Conservation (phyloP, 1,140 invertebrate species). For the Zelostemma sp. region DNA sequence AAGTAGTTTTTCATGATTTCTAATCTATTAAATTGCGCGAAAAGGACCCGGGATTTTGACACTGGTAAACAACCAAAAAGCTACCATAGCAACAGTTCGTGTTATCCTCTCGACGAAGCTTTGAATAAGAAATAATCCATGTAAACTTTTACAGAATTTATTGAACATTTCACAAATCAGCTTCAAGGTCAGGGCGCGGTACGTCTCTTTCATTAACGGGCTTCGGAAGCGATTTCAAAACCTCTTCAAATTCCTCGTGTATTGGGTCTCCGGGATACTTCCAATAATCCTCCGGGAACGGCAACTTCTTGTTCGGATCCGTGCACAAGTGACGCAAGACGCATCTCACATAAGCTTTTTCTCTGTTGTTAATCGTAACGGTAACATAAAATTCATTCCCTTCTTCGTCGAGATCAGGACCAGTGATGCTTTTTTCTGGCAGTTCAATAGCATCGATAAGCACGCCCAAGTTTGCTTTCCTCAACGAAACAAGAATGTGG, state of each 20-base stretch:
- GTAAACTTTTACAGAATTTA: no score
- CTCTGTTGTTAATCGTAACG: conserved; percentile 82
- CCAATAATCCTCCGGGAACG: conserved; percentile 29
- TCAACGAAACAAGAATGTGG: conserved; percentile 81
- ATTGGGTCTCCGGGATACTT: conserved; percentile 46
- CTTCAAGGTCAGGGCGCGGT: conserved; percentile 7
- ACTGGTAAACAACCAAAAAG: no score
- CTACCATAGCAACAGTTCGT: no score
- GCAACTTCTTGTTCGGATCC: conserved; percentile 15
- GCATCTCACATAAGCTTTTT: conserved; percentile 79
- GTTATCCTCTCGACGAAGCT: no score
- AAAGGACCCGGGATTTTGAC: no score
- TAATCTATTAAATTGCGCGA: not conserved
- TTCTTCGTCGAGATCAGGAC: conserved; percentile 82
- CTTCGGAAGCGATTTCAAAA: conserved; percentile 58
- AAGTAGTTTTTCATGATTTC: conserved; percentile 61
- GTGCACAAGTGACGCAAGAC: conserved; percentile 73
- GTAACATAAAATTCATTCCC: conserved; percentile 85
- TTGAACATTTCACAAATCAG: conserved; percentile 13
- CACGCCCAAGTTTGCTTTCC: conserved; percentile 77
- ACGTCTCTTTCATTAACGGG: conserved; percentile 13
- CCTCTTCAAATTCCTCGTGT: conserved; percentile 59
- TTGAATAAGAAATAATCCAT: no score
- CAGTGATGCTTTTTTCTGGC: conserved; percentile 79
- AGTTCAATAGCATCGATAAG: conserved; percentile 80